Percentiles rank a stretch among this genome's conserved stretches.
These are phyloP conservation scores for Anser brachyrhynchus DNA, from an alignment of 2,113 vertebrate species.

Conservation along the genomic window DNA sequence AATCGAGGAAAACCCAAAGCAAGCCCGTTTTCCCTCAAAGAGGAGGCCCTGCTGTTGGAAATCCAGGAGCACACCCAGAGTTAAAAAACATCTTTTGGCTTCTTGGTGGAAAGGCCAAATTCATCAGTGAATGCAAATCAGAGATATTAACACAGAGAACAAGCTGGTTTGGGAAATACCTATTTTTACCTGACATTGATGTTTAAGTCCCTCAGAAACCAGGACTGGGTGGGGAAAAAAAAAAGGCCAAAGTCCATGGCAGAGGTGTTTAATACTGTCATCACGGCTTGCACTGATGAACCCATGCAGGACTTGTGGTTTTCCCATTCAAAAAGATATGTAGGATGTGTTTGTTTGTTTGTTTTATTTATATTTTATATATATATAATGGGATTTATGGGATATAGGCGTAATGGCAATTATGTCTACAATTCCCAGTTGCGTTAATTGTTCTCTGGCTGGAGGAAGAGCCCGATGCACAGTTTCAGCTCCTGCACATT, in stretches of 20 bases:
- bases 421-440: neutral
- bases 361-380: too few species aligned
- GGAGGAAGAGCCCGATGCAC: neutral
- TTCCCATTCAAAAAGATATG: neutral
- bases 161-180: neutral
- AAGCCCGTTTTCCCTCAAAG: too few species aligned
- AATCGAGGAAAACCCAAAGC: too few species aligned
- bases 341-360: neutral
- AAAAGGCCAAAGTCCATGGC: neutral
- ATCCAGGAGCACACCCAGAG: too few species aligned
- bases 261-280: neutral
- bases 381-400: neutral
- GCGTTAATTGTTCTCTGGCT: neutral
- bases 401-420: too few species aligned
- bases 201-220: neutral
- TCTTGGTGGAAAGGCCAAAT: neutral
- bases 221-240: neutral
- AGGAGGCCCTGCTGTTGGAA: too few species aligned
- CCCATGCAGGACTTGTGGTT: neutral
- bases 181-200: neutral
- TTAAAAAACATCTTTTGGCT: too few species aligned
- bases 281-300: neutral
- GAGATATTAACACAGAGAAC: neutral
- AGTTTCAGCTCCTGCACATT: neutral
- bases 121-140: neutral